Conservation (phyloP, 2,113 vertebrate genomes). For the Centropus unirufus region DNA sequence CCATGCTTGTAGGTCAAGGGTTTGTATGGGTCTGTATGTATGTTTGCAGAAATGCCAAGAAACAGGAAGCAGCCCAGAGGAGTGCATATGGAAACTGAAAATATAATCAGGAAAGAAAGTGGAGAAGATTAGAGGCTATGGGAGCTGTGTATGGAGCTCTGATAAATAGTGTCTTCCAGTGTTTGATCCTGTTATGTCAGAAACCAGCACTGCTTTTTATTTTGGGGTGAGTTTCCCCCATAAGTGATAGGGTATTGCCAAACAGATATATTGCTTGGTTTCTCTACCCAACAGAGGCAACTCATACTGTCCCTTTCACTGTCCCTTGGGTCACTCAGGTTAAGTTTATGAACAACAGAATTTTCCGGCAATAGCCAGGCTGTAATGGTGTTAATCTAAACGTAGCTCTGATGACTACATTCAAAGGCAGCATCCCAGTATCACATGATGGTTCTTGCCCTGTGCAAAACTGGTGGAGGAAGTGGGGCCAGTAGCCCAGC, state of each 20-base stretch:
- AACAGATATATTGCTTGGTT: neutral
- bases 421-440: no score
- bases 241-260: neutral
- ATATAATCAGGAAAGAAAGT: accelerated
- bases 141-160: accelerated
- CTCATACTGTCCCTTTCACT: neutral
- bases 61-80: neutral
- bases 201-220: neutral
- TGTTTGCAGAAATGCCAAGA: no score
- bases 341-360: accelerated
- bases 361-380: neutral
- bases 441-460: neutral
- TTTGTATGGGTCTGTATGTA: neutral
- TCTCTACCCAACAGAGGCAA: neutral
- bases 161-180: neutral
- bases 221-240: neutral
- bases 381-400: accelerated
- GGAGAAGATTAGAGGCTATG: neutral
- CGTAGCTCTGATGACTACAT: accelerated
- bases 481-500: neutral
- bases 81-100: neutral
- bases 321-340: neutral
- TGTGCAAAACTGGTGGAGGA: neutral
- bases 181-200: neutral
- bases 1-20: accelerated